Evolutionary conservation across 2,113 vertebrate genomes (phyloP).

Genomic region (Eupsittula cactorum): DNA sequence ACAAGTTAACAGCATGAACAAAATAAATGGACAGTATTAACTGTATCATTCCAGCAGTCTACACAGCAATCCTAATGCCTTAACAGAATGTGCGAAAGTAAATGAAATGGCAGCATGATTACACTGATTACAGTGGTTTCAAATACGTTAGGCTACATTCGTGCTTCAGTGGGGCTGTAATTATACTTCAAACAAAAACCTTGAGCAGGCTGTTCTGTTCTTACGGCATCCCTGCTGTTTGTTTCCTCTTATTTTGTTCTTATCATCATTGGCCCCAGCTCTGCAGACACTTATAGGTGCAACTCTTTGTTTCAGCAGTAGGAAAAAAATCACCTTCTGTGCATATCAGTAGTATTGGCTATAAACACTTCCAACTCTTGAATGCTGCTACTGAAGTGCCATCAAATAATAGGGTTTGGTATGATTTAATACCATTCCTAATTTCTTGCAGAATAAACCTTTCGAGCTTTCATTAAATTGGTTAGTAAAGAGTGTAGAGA

Average conservation of each 20-base stretch:
- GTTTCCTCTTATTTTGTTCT: conserved; percentile 56
- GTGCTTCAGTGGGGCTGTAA: conserved; percentile 70
- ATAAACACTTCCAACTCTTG: background rate
- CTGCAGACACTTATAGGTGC: background rate
- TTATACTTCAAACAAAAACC: conserved; percentile 61
- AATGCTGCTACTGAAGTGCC: background rate
- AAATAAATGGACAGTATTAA: conserved; percentile 64
- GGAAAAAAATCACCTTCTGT: background rate
- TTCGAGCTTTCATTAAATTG: conserved; percentile 17
- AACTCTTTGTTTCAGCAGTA: background rate
- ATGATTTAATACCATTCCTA: background rate
- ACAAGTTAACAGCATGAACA: conserved; percentile 50
- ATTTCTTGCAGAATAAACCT: conserved; percentile 19
- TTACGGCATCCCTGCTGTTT: conserved; percentile 42
- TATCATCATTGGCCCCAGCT: background rate
- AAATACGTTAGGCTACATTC: conserved; percentile 66
- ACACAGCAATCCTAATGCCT: conserved; percentile 46
- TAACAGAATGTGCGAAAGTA: conserved; percentile 43
- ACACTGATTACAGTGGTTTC: conserved; percentile 68
- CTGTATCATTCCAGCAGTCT: conserved; percentile 55
- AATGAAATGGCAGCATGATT: conserved; percentile 73
- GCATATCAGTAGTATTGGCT: background rate
- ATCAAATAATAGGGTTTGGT: background rate
- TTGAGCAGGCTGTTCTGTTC: conserved; percentile 1
- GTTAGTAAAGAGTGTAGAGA: background rate